Evolutionary conservation across 2,888 invertebrate genomes (phyloP), one percentile per base, ranked within the genome.

Genomic region (Epirrhoe tristata): DNA sequence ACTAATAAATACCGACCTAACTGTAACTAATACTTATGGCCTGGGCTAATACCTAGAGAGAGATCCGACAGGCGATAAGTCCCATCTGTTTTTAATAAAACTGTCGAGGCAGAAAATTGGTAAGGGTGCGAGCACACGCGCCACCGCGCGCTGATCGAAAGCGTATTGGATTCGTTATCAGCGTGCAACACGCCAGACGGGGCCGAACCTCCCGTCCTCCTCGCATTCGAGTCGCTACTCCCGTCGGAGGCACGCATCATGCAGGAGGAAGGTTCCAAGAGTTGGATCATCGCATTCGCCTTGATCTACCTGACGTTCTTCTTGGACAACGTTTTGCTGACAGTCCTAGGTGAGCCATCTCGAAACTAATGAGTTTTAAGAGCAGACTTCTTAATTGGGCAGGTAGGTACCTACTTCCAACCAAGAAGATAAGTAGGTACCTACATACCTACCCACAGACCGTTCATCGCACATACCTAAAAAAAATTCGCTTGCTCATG

Each of bases 271-370:
- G 65, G 72, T 34, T 63, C 58, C 8, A 60, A 67, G 17, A 64
- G 70, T 43, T 83, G 82, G 52, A 71, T 80, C 50, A 32, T 83
- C 58, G 87, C 91, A 39, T 91, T 92, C 70, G 81, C 81, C 0
- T 82, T 93, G 61, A 86, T 97, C 60, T 97, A 97, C 84, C 86
- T 96, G 69, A 96, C 97, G 1, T 95, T 97, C 83, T 94, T 97
- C 78, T 88, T 97, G 85, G 98, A 98, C 91, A 98, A 98, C 88
- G 95, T 98, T 70, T 94, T 98, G 24, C 94, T 98, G 55, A 98
- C 98, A 43, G 97, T 98, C 46, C 96, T 98, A 58, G 98, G 98
- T 98, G 89, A 95, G 96, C 10, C n/a, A 43, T 0, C 60, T 17
- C 17, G 10, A 0, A 10, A 12, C 1, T 1, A 39, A 10, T 39